These are phyloP conservation scores for Sphaeridia pumilis DNA, from an alignment of 2,888 invertebrate species.

Conservation along the genomic window DNA sequence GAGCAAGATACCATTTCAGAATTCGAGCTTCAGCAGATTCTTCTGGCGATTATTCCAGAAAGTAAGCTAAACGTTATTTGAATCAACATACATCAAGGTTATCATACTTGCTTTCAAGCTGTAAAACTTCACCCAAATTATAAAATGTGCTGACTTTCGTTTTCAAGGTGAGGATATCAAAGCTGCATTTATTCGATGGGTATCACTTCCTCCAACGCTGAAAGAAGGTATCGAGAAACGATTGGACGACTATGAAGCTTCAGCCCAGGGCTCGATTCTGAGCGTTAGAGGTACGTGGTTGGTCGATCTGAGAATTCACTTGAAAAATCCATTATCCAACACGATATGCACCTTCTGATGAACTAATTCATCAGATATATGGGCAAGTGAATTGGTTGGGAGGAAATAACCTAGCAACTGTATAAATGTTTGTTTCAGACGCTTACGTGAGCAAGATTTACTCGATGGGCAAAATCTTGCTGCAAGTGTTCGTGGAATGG, in stretches of 20 bases:
- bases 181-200: conserved; percentile 8
- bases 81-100: neutral
- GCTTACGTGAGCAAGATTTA: conserved; percentile 1
- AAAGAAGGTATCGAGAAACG: neutral
- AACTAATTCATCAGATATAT: too few relatives aligned
- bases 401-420: neutral
- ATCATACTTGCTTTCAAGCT: neutral
- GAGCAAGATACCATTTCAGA: conserved; percentile 3
- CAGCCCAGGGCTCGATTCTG: too few relatives aligned
- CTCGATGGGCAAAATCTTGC: conserved; percentile 10
- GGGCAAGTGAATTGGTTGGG: too few relatives aligned
- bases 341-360: too few relatives aligned
- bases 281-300: too few relatives aligned
- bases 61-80: neutral
- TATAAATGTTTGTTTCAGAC: neutral
- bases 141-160: neutral
- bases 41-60: conserved; percentile 13
- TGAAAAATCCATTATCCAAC: too few relatives aligned
- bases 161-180: neutral
- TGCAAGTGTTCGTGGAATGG: conserved; percentile 10
- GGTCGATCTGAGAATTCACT: too few relatives aligned
- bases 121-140: neutral
- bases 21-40: conserved; percentile 5
- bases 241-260: too few relatives aligned
- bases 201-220: conserved; percentile 2